phyloP scores from a whole-genome alignment of 2,888 invertebrate genomes.

The Dryobotodes eremita region DNA sequence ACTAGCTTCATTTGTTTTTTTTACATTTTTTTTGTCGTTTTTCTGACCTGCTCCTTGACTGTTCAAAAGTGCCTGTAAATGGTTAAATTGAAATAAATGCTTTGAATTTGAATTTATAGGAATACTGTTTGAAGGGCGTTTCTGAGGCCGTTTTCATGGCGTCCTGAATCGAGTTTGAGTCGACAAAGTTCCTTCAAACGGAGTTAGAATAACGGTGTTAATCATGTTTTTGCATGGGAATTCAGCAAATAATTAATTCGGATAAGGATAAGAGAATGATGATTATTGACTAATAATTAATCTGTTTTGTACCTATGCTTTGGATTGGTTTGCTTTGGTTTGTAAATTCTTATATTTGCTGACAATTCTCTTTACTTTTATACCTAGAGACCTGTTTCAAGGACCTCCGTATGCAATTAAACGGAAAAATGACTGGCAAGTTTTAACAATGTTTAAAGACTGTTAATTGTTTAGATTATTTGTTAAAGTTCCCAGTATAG shows the following conservation, averaged over 20 bases:
- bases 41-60: no score
- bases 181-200: neutral
- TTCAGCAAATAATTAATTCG: neutral
- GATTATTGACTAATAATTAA: neutral
- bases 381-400: neutral
- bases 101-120: no score
- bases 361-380: neutral
- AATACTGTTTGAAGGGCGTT: neutral
- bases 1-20: no score
- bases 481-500: conserved; percentile 3
- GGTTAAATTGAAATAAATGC: no score
- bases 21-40: no score
- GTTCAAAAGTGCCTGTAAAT: no score
- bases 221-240: neutral
- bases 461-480: neutral
- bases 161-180: no score
- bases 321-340: no score
- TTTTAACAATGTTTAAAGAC: conserved; percentile 1
- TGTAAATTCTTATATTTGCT: neutral
- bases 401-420: neutral
- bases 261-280: neutral
- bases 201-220: neutral
- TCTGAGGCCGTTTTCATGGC: no score
- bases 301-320: no score
- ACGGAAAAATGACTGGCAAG: neutral